phyloP scores from a whole-genome alignment of 1,140 invertebrate genomes.

The Aethina tumida region DNA sequence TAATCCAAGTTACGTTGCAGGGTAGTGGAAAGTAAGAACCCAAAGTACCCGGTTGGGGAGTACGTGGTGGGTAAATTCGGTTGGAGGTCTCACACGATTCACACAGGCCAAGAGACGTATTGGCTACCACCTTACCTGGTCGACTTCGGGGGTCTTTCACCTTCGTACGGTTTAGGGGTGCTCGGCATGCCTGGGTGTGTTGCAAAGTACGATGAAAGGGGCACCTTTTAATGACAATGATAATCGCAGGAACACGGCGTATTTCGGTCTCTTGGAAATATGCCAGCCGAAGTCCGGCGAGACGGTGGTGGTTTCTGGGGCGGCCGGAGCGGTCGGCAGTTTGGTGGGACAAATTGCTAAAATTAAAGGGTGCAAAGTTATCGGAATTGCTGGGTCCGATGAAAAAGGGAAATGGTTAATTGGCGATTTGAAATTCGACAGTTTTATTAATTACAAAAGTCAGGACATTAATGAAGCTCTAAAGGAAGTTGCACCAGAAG shows the following conservation, averaged over 20 bases:
- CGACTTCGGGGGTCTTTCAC: constrained; percentile 39
- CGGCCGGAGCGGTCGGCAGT: constrained; percentile 62
- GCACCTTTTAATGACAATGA: background rate
- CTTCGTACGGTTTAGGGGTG: constrained; percentile 33
- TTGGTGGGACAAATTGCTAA: constrained; percentile 66
- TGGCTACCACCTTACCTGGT: constrained; percentile 28
- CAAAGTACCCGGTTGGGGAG: constrained; percentile 39
- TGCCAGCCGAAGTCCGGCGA: constrained; percentile 58
- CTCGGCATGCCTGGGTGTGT: constrained; percentile 26
- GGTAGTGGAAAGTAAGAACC: constrained; percentile 39
- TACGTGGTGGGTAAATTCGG: constrained; percentile 43
- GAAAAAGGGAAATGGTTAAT: constrained; percentile 57
- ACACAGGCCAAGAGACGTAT: constrained; percentile 14
- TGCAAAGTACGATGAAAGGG: background rate
- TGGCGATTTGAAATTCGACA: constrained; percentile 53
- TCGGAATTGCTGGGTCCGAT: constrained; percentile 61
- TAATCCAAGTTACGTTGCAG: constrained; percentile 12
- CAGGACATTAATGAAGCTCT: constrained; percentile 42
- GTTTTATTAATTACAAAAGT: constrained; percentile 62
- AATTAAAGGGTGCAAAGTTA: constrained; percentile 50
- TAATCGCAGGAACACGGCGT: constrained; percentile 43
- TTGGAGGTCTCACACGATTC: constrained; percentile 46
- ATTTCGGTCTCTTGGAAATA: constrained; percentile 58
- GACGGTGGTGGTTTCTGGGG: constrained; percentile 53
- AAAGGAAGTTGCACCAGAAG: constrained; percentile 50